These are phyloP conservation scores for Sminthurides aquaticus DNA, from an alignment of 2,888 invertebrate genomes.

Conservation along the genomic window DNA sequence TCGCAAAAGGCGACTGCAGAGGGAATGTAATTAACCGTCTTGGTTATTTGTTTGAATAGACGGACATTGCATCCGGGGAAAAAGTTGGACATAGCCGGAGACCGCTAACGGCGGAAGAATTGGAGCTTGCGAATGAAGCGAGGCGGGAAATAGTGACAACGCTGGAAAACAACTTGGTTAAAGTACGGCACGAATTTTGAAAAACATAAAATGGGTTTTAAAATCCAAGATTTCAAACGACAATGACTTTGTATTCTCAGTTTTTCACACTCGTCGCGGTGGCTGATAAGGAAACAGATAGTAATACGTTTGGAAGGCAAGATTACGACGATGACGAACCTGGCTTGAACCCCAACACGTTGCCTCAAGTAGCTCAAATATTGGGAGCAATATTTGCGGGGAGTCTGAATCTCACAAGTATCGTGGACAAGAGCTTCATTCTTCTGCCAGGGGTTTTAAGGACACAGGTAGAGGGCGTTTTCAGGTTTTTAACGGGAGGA, in stretches of 20 bases:
- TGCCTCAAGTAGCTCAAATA: slow-evolving; percentile 43
- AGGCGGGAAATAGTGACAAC: slow-evolving; percentile 37
- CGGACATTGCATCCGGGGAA: too few relatives aligned
- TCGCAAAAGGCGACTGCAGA: too few relatives aligned
- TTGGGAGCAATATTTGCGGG: slow-evolving; percentile 43
- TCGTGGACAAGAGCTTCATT: slow-evolving; percentile 37
- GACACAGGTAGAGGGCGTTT: slow-evolving; percentile 38
- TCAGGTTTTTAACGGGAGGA: slow-evolving; percentile 36
- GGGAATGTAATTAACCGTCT: too few relatives aligned
- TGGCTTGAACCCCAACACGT: slow-evolving; percentile 37
- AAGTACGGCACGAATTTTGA: slow-evolving; percentile 23
- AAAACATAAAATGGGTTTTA: too few relatives aligned
- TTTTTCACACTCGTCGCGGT: slow-evolving; percentile 34
- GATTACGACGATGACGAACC: slow-evolving; percentile 24
- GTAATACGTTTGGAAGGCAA: slow-evolving; percentile 2
- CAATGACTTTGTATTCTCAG: slow-evolving; percentile 27
- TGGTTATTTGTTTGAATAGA: too few relatives aligned
- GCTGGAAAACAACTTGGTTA: slow-evolving; percentile 38
- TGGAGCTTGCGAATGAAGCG: slow-evolving; percentile 35
- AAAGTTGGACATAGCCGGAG: too few relatives aligned
- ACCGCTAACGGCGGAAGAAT: slow-evolving; percentile 32
- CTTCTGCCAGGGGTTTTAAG: slow-evolving; percentile 36
- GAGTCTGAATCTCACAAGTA: slow-evolving; percentile 37
- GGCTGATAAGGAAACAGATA: slow-evolving; percentile 18
- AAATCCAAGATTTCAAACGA: too few relatives aligned